phyloP scores from a whole-genome alignment of 2,888 invertebrate genomes.

The Ecliptopera silaceata region DNA sequence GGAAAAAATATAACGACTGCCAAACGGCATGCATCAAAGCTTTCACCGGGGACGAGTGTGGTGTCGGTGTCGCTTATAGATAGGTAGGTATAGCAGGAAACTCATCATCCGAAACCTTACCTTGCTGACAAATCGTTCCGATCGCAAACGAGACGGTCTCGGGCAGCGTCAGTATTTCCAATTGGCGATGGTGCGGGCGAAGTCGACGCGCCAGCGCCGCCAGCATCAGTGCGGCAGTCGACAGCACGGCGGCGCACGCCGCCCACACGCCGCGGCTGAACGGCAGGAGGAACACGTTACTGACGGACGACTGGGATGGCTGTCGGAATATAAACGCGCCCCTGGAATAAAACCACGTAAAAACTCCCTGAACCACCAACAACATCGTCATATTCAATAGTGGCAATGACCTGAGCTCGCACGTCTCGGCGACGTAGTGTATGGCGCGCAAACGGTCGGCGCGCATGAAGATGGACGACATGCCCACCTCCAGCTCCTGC shows the following conservation, averaged over 20 bases:
- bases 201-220: slow-evolving; percentile 39
- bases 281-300: slow-evolving; percentile 84
- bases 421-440: slow-evolving; percentile 81
- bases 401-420: slow-evolving; percentile 51
- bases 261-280: slow-evolving; percentile 83
- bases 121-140: slow-evolving; percentile 85
- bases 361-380: neutral
- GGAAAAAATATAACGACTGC: too few relatives aligned
- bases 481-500: slow-evolving; percentile 76
- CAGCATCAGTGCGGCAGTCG: slow-evolving; percentile 45
- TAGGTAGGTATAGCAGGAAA: too few relatives aligned
- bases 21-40: too few relatives aligned
- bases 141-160: slow-evolving; percentile 81
- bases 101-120: too few relatives aligned
- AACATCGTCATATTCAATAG: neutral
- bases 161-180: slow-evolving; percentile 49
- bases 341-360: slow-evolving; percentile 49
- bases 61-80: too few relatives aligned
- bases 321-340: slow-evolving; percentile 84
- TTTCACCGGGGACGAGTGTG: too few relatives aligned
- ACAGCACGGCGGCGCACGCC: slow-evolving; percentile 48
- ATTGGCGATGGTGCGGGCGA: slow-evolving; percentile 27
- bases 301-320: slow-evolving; percentile 83
- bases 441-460: slow-evolving; percentile 77
- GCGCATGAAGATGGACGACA: slow-evolving; percentile 81